Percentiles rank a stretch among this genome's conserved stretches.
These are phyloP conservation scores for Julus scanicus DNA, from an alignment of 2,888 invertebrate genomes.

Conservation along the genomic window DNA sequence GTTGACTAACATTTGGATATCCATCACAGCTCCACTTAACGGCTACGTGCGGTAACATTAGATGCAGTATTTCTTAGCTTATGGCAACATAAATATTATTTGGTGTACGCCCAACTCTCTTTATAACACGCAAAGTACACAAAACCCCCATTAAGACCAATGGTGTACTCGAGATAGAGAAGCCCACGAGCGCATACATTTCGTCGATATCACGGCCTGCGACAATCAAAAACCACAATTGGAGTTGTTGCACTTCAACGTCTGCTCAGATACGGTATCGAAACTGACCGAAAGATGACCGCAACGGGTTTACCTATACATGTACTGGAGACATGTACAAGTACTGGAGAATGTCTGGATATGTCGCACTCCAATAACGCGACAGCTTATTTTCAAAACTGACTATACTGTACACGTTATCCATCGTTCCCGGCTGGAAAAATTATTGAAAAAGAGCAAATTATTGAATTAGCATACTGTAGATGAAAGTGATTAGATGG, in stretches of 20 bases:
- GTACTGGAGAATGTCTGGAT: too few relatives aligned
- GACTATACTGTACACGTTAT: too few relatives aligned
- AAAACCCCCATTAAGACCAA: slow-evolving; percentile 47
- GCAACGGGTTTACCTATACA: background rate
- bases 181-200: slow-evolving; percentile 34
- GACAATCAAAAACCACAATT: slow-evolving; percentile 47
- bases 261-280: background rate
- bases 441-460: too few relatives aligned
- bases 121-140: slow-evolving; percentile 47
- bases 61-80: slow-evolving; percentile 40
- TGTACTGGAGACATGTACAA: too few relatives aligned
- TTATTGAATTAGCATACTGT: too few relatives aligned
- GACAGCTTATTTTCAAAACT: too few relatives aligned
- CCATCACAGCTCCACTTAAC: slow-evolving; percentile 45
- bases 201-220: slow-evolving; percentile 17
- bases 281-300: slow-evolving; percentile 34
- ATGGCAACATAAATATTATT: slow-evolving; percentile 46
- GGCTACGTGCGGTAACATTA: slow-evolving; percentile 45
- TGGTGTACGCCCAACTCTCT: slow-evolving; percentile 10
- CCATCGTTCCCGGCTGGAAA: too few relatives aligned
- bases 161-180: slow-evolving; percentile 28
- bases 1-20: slow-evolving; percentile 44
- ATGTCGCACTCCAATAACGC: too few relatives aligned
- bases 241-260: slow-evolving; percentile 19
- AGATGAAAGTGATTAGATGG: too few relatives aligned